Evolutionary conservation across 2,888 invertebrate species (phyloP).

Genomic region (Monoplex corrugatus): DNA sequence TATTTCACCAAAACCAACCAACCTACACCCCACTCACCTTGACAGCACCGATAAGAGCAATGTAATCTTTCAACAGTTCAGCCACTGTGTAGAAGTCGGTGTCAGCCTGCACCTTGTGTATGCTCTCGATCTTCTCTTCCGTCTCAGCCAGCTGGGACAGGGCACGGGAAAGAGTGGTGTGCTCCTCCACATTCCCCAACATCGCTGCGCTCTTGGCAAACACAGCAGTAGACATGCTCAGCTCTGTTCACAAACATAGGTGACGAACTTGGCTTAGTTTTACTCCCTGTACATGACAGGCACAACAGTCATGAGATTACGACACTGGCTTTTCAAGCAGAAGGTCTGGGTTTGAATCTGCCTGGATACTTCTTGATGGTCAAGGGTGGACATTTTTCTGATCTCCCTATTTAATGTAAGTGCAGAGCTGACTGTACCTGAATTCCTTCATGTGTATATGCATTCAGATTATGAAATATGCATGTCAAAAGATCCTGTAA

Average conservation of each 20-base stretch:
- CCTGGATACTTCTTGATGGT: too few relatives aligned
- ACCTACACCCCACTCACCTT: conserved; percentile 85
- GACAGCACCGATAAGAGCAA: conserved; percentile 94
- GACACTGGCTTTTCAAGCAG: too few relatives aligned
- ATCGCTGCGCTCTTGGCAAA: conserved; percentile 94
- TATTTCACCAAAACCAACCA: not conserved
- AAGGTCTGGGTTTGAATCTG: too few relatives aligned
- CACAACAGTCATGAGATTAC: too few relatives aligned
- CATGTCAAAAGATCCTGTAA: too few relatives aligned
- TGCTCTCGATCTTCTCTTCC: conserved; percentile 87
- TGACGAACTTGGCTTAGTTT: too few relatives aligned
- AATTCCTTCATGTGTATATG: too few relatives aligned
- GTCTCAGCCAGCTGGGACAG: conserved; percentile 94
- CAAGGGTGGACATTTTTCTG: too few relatives aligned
- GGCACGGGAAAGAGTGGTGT: conserved; percentile 93
- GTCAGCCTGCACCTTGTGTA: conserved; percentile 95
- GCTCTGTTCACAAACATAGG: conserved; percentile 67
- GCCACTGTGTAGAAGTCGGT: conserved; percentile 96
- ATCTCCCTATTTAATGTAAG: too few relatives aligned
- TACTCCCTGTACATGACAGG: too few relatives aligned
- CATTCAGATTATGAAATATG: too few relatives aligned
- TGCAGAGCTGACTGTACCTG: too few relatives aligned
- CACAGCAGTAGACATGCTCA: conserved; percentile 74
- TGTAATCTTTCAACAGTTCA: conserved; percentile 97
- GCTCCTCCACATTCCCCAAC: conserved; percentile 95